Evolutionary conservation across 64 coral and sea anemone genomes (phyloP), one percentile per base, ranked within the genome.

Genomic region (Orbicella faveolata): DNA sequence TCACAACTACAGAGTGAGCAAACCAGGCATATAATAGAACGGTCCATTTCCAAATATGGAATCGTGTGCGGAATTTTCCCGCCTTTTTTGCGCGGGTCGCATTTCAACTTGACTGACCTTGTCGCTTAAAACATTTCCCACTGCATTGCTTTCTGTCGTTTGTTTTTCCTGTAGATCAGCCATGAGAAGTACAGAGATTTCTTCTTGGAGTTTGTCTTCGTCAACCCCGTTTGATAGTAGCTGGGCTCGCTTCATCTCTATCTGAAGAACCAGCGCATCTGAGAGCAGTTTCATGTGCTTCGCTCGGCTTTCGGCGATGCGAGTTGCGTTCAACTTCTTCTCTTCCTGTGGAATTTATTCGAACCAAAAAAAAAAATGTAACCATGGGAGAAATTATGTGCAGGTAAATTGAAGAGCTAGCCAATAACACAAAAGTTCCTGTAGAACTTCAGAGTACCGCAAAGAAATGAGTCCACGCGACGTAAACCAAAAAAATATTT

Each of bases 101-200:
- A 10, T 34, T 16, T 54, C 3, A 54, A 13, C 17, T 82, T 78
- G 12, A 36, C 35, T 92, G 79, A 98, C 96, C 93, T 98, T 98
- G 26, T 95, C 96, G 41, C 63, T 41, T 21, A 99, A 35, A 63
- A 99, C 90, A 19, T 91, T 96, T 1, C 61, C 88, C 88, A 99
- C 92, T 19, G 97, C 97, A 26, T 76, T 88, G 83, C 74, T 99
- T 79, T 99, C 97, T 12, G 86, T 93, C 73, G 17, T 79, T 39
- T 99, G 97, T 79, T 99, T 99, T 66, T 99, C 94, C 73, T 99
- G 97, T 21, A 99, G 87, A 70, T 99, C 91, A 17, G 97, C 91
- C 63, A 99, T 54, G 23, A 99, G 70, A 41, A 80, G 80, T 33
- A 99, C 97, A 15, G 94, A 83, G 23, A 96, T 89, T 69, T 99